These are phyloP conservation scores for Quadroppia sp. DNA, from an alignment of 2,888 invertebrate species.

Conservation along the genomic window DNA sequence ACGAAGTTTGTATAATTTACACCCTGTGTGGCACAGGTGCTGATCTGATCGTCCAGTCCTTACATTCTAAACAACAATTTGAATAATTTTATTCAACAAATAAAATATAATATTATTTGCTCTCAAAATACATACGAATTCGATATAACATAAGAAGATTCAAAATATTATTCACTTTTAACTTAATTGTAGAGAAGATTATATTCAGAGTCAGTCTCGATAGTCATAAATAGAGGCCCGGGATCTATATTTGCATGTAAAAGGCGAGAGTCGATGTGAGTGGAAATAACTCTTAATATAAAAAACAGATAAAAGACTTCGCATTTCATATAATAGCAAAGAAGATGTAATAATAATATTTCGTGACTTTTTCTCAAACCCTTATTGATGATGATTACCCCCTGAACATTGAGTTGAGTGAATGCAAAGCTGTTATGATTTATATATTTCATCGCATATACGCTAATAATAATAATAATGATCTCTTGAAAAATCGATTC, in stretches of 20 bases:
- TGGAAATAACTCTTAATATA: background rate
- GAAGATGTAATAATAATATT: background rate
- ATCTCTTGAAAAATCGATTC: conserved; percentile 16
- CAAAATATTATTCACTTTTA: background rate
- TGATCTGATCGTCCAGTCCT: background rate
- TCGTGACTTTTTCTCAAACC: conserved; percentile 2
- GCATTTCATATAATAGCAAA: background rate
- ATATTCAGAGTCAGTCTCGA: background rate
- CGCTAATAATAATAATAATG: background rate
- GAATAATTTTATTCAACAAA: background rate
- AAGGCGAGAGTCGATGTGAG: background rate
- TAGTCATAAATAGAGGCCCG: background rate
- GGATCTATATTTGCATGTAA: conserved; percentile 2
- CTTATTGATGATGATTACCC: conserved; percentile 13
- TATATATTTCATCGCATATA: background rate
- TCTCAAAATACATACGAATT: background rate
- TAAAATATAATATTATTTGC: background rate
- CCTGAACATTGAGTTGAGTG: background rate
- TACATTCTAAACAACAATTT: background rate
- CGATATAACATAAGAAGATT: background rate
- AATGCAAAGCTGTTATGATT: conserved; percentile 19
- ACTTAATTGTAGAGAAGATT: conserved; percentile 11
- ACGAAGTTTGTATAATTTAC: background rate
- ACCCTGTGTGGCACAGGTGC: background rate
- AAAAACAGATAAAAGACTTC: conserved; percentile 3